Evolutionary conservation across 1,140 invertebrate genomes (phyloP).

Genomic region (Elysia chlorotica): DNA sequence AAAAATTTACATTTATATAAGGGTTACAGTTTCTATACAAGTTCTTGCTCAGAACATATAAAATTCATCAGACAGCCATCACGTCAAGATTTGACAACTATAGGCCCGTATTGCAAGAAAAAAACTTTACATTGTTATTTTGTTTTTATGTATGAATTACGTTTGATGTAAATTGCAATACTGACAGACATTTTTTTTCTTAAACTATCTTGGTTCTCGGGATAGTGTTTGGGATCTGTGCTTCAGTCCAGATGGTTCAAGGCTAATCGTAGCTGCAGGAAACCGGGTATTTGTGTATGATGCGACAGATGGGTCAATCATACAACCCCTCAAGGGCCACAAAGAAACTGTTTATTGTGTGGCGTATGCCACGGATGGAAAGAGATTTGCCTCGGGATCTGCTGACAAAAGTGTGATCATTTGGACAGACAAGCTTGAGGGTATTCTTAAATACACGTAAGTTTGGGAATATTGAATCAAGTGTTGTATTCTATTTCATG

Average conservation of each 20-base stretch:
- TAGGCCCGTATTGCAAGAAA: not conserved
- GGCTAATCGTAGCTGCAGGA: conserved; percentile 92
- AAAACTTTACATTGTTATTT: not conserved
- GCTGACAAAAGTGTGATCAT: conserved; percentile 98
- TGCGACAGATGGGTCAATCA: conserved; percentile 84
- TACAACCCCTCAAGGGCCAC: conserved; percentile 85
- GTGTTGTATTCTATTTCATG: too few relatives aligned
- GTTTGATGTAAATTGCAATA: not conserved
- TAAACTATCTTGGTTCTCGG: too few relatives aligned
- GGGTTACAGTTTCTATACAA: too few relatives aligned
- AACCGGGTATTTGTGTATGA: conserved; percentile 93
- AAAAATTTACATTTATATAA: too few relatives aligned
- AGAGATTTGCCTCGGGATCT: conserved; percentile 95
- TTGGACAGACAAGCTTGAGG: conserved; percentile 96
- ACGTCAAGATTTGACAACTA: not conserved
- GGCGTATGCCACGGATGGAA: conserved; percentile 91
- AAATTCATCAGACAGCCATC: not conserved
- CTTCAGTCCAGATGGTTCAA: conserved; percentile 93
- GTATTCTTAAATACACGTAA: conserved; percentile 95
- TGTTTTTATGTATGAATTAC: not conserved
- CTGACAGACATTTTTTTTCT: conserved; percentile 46
- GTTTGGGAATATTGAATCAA: too few relatives aligned
- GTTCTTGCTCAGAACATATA: too few relatives aligned
- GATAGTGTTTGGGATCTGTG: conserved; percentile 94
- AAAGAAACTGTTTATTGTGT: conserved; percentile 94